Conservation (phyloP, 1,140 invertebrate genomes). For the Halictus rubicundus region DNA sequence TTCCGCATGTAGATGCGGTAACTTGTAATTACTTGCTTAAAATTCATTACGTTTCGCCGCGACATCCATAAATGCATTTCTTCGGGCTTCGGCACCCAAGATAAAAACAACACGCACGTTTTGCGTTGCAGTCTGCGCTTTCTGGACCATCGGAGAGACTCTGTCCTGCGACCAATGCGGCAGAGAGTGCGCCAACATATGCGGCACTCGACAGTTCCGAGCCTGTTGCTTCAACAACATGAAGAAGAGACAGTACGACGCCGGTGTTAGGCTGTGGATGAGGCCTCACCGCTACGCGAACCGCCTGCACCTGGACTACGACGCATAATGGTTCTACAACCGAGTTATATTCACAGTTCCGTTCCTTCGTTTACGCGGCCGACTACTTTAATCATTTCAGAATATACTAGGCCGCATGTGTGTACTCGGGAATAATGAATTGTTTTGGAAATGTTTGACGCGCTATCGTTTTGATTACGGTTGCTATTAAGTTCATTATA, state of each 20-base stretch:
- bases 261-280: constrained; percentile 61
- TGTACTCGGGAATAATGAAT: constrained; percentile 20
- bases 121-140: constrained; percentile 59
- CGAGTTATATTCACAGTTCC: constrained; percentile 10
- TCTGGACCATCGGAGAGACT: constrained; percentile 71
- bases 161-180: constrained; percentile 82
- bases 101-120: not conserved
- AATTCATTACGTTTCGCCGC: constrained; percentile 58
- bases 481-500: not conserved
- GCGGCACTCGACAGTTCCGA: constrained; percentile 82
- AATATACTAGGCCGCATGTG: not conserved
- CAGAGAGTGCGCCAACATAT: constrained; percentile 81
- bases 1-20: constrained; percentile 38
- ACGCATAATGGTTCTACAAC: not conserved
- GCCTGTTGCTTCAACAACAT: constrained; percentile 85
- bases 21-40: constrained; percentile 71
- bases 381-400: constrained; percentile 15
- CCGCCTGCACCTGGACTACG: constrained; percentile 54
- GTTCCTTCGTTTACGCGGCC: not conserved
- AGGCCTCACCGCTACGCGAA: constrained; percentile 49
- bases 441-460: not conserved
- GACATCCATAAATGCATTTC: constrained; percentile 67
- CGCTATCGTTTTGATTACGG: not conserved
- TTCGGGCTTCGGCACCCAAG: not conserved
- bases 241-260: constrained; percentile 74